These are phyloP conservation scores for Pygoscelis adeliae DNA, from an alignment of 2,113 vertebrate species.

Conservation along the genomic window DNA sequence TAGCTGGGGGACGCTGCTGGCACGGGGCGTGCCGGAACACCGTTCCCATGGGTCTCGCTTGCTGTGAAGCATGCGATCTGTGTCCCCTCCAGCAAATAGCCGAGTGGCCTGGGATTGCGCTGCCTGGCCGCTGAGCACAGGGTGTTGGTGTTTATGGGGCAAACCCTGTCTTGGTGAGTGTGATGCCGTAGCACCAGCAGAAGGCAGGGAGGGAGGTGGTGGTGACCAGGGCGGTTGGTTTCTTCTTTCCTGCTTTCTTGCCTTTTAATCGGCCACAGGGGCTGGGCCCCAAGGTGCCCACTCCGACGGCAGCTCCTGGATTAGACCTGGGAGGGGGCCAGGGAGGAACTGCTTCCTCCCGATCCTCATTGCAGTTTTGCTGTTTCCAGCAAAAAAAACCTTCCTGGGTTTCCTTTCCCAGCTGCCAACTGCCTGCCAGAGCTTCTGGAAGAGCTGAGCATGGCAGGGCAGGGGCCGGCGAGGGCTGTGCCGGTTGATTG, in stretches of 20 bases:
- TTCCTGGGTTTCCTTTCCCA: neutral
- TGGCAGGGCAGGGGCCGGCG: neutral
- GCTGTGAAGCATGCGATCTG: accelerated
- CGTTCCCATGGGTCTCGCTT: accelerated
- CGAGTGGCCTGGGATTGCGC: accelerated
- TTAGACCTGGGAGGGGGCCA: accelerated
- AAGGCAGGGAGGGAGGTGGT: neutral
- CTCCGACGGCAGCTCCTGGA: accelerated
- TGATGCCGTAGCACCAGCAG: neutral
- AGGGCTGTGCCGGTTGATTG: neutral
- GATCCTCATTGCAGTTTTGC: neutral
- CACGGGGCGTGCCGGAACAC: accelerated
- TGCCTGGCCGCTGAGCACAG: accelerated
- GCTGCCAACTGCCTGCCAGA: neutral
- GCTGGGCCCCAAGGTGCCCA: accelerated
- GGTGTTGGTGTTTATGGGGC: accelerated
- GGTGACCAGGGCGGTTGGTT: accelerated
- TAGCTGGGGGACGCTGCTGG: neutral
- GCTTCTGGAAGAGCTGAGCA: neutral
- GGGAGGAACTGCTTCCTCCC: neutral
- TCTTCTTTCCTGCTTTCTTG: neutral
- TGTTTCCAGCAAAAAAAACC: neutral
- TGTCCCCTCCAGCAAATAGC: neutral
- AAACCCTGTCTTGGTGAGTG: neutral
- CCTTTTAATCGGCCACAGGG: neutral